Percentiles rank a stretch among this genome's conserved stretches.
phyloP scores from a whole-genome alignment of 1,140 invertebrate genomes.

The Apis laboriosa region DNA sequence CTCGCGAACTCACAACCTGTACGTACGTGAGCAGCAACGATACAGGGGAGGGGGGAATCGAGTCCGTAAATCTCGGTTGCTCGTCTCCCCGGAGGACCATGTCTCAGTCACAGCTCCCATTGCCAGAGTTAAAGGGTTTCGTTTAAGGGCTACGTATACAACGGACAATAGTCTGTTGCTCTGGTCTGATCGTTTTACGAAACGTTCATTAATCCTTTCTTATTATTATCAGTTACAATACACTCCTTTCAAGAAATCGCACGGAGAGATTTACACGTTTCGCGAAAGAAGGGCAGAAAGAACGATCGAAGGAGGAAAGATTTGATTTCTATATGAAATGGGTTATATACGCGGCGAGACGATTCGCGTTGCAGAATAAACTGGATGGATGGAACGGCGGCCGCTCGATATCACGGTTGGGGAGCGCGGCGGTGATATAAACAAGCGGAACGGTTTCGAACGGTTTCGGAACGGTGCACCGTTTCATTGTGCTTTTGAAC shows the following conservation, averaged over 20 bases:
- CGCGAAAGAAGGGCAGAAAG: neutral
- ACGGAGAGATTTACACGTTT: too few species aligned
- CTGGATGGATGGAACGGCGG: neutral
- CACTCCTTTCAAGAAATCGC: neutral
- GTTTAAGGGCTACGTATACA: conserved; percentile 9
- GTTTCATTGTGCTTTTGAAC: neutral
- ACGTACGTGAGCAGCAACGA: conserved; percentile 43
- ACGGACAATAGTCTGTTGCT: neutral
- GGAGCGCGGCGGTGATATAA: neutral
- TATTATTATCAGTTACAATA: neutral
- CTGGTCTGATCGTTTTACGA: neutral
- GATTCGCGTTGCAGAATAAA: neutral
- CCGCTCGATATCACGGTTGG: neutral
- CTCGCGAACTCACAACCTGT: conserved; percentile 2
- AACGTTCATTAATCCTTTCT: too few species aligned
- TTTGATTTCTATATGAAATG: neutral
- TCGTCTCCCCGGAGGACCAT: conserved; percentile 72
- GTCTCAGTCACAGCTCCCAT: conserved; percentile 76
- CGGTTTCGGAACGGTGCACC: neutral
- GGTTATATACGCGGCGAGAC: neutral
- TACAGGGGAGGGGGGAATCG: conserved; percentile 48
- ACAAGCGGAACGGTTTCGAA: neutral
- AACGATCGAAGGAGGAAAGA: neutral
- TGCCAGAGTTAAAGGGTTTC: conserved; percentile 72
- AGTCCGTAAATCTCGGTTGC: conserved; percentile 76